Percentiles rank a stretch among this genome's conserved stretches.
Conservation (phyloP, 2,797 vertebrate species). For the Kryptopterus vitreolus region DNA sequence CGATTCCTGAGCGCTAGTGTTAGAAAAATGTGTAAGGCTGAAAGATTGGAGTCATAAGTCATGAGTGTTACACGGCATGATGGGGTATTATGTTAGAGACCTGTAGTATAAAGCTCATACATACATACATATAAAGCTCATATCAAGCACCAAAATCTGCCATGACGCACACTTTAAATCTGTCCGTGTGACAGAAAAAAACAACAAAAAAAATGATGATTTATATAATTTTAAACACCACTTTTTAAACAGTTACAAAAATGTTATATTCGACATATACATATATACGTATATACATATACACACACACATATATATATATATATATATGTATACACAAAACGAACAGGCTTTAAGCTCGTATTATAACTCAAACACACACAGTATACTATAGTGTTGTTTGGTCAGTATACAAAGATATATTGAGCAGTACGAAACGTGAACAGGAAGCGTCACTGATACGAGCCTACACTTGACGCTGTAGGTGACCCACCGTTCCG, state of each 20-base stretch:
- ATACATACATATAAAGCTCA: too few species aligned
- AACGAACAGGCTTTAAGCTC: too few species aligned
- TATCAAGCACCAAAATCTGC: too few species aligned
- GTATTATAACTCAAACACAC: background rate
- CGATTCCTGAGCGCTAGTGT: background rate
- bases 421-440: background rate
- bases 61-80: background rate
- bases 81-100: background rate
- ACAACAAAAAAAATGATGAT: too few species aligned
- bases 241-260: background rate
- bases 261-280: too few species aligned
- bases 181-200: too few species aligned
- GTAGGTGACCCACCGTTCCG: conserved; percentile 82
- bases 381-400: background rate
- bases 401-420: background rate
- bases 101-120: too few species aligned
- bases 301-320: too few species aligned
- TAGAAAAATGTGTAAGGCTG: background rate
- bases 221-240: too few species aligned
- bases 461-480: background rate
- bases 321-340: too few species aligned
- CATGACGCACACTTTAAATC: too few species aligned
- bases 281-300: too few species aligned
- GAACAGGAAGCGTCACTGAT: background rate
- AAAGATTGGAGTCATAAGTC: background rate